Evolutionary conservation across 2,797 vertebrate genomes (phyloP).

Genomic region (Poeciliopsis infans): DNA sequence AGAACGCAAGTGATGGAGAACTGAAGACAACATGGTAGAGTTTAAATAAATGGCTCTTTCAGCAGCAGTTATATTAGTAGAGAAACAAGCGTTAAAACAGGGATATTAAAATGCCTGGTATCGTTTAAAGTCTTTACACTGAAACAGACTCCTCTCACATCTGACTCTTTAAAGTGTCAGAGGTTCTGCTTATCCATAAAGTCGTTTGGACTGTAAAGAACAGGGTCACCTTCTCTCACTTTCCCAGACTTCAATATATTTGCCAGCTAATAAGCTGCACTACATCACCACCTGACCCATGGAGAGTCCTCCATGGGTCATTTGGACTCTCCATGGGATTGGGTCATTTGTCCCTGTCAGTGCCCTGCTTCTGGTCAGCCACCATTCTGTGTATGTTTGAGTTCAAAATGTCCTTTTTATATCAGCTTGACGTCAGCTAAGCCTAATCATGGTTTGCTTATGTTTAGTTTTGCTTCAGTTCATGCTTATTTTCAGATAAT

Average conservation of each 20-base stretch:
- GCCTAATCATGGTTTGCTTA: background rate
- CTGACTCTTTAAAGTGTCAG: background rate
- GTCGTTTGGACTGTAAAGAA: slow-evolving; percentile 35
- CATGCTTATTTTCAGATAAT: slow-evolving; percentile 5
- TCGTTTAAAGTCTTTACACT: background rate
- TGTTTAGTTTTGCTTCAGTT: background rate
- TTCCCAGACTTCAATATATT: slow-evolving; percentile 58
- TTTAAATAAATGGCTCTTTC: background rate
- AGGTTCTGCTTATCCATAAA: background rate
- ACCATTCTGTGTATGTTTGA: background rate
- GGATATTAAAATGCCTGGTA: background rate
- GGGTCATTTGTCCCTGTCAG: slow-evolving; percentile 58
- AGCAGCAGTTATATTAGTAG: background rate
- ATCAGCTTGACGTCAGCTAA: background rate
- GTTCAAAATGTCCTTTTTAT: background rate
- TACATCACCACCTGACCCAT: slow-evolving; percentile 52
- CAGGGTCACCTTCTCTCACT: slow-evolving; percentile 3
- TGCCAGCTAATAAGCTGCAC: slow-evolving; percentile 62
- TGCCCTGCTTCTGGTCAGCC: slow-evolving; percentile 7
- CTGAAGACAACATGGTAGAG: background rate
- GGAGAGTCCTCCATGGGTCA: too few species aligned
- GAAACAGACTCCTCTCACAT: background rate
- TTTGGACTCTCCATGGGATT: too few species aligned
- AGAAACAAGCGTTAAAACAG: background rate
- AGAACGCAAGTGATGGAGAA: background rate